Conservation (phyloP, 2,888 invertebrate species). For the Aproaerema taeniolella region DNA sequence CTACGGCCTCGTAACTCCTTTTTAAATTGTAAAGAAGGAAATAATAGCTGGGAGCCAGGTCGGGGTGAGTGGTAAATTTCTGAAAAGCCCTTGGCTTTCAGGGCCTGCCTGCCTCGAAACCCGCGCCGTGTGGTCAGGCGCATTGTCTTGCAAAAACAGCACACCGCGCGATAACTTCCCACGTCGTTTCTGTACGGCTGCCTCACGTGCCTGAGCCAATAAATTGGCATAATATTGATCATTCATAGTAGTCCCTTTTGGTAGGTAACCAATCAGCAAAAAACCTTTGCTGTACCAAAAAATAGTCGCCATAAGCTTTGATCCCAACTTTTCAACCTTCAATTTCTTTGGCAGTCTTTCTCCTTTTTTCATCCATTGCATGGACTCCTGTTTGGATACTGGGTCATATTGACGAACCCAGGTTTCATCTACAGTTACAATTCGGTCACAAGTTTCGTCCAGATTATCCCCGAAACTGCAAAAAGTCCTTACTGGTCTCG, state of each 20-base stretch:
- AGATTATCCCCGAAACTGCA: too few species aligned
- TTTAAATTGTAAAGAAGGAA: not conserved
- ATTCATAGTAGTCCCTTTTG: conserved; percentile 9
- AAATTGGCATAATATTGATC: conserved; percentile 11
- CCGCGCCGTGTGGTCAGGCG: not conserved
- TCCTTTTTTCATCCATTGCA: conserved; percentile 13
- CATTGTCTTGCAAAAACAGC: conserved; percentile 8
- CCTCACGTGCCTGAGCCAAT: conserved; percentile 7
- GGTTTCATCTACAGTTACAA: too few species aligned
- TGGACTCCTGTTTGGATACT: conserved; percentile 13
- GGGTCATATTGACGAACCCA: conserved; percentile 12
- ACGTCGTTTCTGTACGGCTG: conserved; percentile 10
- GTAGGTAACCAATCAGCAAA: conserved; percentile 11
- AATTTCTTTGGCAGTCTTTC: conserved; percentile 13
- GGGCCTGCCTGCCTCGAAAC: conserved; percentile 1
- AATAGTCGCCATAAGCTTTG: too few species aligned
- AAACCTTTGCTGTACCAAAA: conserved; percentile 7
- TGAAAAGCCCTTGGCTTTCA: too few species aligned
- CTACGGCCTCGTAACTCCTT: not conserved
- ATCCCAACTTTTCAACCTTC: conserved; percentile 11
- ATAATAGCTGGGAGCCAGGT: not conserved
- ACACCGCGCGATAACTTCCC: conserved; percentile 9
- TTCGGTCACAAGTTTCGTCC: too few species aligned
- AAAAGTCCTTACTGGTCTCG: too few species aligned
- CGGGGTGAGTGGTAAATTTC: not conserved